A percentile compares a stretch with the other conserved stretches of the same genome.
phyloP scores from a whole-genome alignment of 2,113 vertebrate species.

The Hiodon tergisus region DNA sequence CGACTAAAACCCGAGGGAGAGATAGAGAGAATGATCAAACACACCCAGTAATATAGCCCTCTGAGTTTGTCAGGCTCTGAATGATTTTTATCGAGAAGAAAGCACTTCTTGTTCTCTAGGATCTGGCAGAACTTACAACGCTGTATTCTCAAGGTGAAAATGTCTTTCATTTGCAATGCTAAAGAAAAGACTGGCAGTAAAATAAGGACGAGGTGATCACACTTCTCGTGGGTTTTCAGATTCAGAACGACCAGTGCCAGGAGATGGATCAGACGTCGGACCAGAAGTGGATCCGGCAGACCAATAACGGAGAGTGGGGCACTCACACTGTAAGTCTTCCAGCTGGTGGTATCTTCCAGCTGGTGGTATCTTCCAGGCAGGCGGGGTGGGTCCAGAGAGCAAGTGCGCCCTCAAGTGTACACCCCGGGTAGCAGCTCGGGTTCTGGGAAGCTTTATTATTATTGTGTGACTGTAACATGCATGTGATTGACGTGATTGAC shows the following conservation, averaged over 20 bases:
- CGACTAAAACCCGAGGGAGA: too few relatives aligned
- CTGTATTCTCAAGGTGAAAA: too few relatives aligned
- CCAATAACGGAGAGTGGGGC: slow-evolving; percentile 82
- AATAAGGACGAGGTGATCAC: too few relatives aligned
- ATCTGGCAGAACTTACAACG: too few relatives aligned
- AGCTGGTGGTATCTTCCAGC: background rate
- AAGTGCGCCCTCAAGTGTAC: slow-evolving; percentile 1
- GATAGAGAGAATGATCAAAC: too few relatives aligned
- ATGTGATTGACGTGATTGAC: too few relatives aligned
- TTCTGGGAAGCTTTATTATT: background rate
- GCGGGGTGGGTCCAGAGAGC: background rate
- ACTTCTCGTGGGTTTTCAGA: slow-evolving; percentile 55
- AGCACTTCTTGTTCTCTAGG: too few relatives aligned
- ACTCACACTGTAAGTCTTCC: slow-evolving; percentile 73
- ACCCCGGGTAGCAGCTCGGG: background rate
- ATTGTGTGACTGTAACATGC: background rate
- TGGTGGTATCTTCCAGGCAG: background rate
- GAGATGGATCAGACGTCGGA: slow-evolving; percentile 77
- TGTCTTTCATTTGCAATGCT: too few relatives aligned
- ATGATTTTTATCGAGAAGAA: too few relatives aligned
- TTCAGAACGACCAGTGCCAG: slow-evolving; percentile 97
- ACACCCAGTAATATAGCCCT: too few relatives aligned
- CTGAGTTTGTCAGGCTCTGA: too few relatives aligned
- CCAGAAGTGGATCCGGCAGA: slow-evolving; percentile 87
- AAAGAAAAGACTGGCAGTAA: too few relatives aligned